These are phyloP conservation scores for Pseudorasbora parva DNA, from an alignment of 2,113 vertebrate species.

Conservation along the genomic window DNA sequence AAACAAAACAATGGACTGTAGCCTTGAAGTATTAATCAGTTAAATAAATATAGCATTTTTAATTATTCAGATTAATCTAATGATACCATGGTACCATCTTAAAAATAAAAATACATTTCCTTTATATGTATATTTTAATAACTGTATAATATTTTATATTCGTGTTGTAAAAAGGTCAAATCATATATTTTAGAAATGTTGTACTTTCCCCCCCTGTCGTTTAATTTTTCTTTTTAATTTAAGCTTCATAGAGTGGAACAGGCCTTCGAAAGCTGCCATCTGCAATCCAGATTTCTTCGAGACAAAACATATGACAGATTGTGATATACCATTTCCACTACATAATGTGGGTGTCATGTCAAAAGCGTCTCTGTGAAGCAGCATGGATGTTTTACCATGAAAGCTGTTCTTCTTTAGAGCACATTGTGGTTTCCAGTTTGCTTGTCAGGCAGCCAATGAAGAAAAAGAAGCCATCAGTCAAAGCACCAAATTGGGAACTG, in stretches of 20 bases:
- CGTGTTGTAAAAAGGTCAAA: slow-evolving; percentile 4
- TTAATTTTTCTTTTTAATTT: not conserved
- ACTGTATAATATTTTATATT: not conserved
- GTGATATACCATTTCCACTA: slow-evolving; percentile 60
- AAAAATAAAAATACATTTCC: too few species aligned
- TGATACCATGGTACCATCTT: not conserved
- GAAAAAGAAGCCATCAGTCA: not conserved
- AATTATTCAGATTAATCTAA: not conserved
- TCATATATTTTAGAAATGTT: not conserved
- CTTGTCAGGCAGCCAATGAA: slow-evolving; percentile 59
- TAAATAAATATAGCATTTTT: not conserved
- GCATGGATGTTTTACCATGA: slow-evolving; percentile 64
- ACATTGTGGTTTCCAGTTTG: slow-evolving; percentile 59
- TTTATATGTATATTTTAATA: not conserved
- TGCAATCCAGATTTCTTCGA: slow-evolving; percentile 62
- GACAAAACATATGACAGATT: slow-evolving; percentile 69
- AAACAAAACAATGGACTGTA: too few species aligned
- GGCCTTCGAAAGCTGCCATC: slow-evolving; percentile 61
- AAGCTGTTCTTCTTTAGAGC: slow-evolving; percentile 64
- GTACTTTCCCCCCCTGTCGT: slow-evolving; percentile 33
- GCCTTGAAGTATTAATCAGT: not conserved
- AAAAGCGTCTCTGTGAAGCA: slow-evolving; percentile 61
- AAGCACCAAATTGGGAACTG: not conserved
- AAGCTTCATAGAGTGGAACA: not conserved
- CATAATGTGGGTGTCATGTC: slow-evolving; percentile 66